These are phyloP conservation scores for Drosophila meridionalis DNA, from an alignment of 2,888 invertebrate species.

Conservation along the genomic window DNA sequence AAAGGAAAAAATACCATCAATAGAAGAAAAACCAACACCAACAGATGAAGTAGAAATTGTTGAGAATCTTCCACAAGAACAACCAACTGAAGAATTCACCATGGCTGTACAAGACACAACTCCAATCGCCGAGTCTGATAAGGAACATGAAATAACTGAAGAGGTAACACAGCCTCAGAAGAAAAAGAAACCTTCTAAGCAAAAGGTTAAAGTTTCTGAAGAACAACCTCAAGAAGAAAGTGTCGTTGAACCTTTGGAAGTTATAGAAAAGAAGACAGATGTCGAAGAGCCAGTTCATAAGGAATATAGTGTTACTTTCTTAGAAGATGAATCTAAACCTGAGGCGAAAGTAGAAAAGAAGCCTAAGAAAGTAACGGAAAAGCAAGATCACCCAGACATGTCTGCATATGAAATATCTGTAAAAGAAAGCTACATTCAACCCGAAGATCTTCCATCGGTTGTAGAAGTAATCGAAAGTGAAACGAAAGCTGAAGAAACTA, in stretches of 20 bases:
- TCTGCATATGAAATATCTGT: slow-evolving; percentile 46
- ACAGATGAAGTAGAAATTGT: slow-evolving; percentile 50
- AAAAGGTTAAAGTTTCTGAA: slow-evolving; percentile 83
- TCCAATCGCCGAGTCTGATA: slow-evolving; percentile 46
- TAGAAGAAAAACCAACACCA: slow-evolving; percentile 25
- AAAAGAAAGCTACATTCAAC: slow-evolving; percentile 51
- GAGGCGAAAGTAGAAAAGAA: slow-evolving; percentile 25
- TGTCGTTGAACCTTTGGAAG: slow-evolving; percentile 32
- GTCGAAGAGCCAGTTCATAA: slow-evolving; percentile 75
- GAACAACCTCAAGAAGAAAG: slow-evolving; percentile 82
- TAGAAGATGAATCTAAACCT: slow-evolving; percentile 43
- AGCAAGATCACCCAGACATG: slow-evolving; percentile 25
- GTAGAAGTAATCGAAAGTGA: slow-evolving; percentile 84
- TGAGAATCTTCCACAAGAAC: slow-evolving; percentile 63
- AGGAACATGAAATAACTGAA: slow-evolving; percentile 34
- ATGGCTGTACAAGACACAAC: slow-evolving; percentile 67
- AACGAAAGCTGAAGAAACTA: slow-evolving; percentile 84
- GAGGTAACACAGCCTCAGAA: slow-evolving; percentile 41
- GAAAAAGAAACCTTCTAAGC: slow-evolving; percentile 64
- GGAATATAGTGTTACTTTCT: slow-evolving; percentile 35
- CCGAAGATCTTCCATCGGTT: slow-evolving; percentile 51
- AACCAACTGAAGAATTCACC: slow-evolving; percentile 20
- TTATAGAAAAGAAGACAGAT: slow-evolving; percentile 30
- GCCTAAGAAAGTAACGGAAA: slow-evolving; percentile 29
- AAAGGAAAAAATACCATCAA: slow-evolving; percentile 54